Conservation (phyloP, 1,140 invertebrate species). For the Hormaphis cornu region DNA sequence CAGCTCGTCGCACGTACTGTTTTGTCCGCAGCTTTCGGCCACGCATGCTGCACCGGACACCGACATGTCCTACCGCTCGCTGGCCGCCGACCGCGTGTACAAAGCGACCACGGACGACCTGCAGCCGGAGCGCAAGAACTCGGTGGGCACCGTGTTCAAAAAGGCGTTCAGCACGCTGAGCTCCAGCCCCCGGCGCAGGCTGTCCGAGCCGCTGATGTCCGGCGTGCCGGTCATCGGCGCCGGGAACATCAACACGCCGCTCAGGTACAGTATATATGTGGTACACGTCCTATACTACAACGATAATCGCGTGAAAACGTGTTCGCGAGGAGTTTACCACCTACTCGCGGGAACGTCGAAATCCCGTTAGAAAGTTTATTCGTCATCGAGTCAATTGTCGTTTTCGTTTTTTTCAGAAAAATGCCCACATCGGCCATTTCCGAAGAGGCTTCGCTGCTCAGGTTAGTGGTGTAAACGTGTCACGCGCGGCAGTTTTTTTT, state of each 20-base stretch:
- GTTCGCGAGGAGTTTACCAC: too few relatives aligned
- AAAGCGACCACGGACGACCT: conserved; percentile 32
- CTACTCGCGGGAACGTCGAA: too few relatives aligned
- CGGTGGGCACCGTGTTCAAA: conserved; percentile 22
- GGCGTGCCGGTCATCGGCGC: conserved; percentile 24
- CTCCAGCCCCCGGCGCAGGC: conserved; percentile 30
- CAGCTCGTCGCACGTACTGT: conserved; percentile 23
- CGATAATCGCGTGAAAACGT: too few relatives aligned
- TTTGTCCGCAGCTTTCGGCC: conserved; percentile 31
- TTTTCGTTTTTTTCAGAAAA: conserved; percentile 41
- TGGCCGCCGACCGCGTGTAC: conserved; percentile 28
- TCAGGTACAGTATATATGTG: not conserved
- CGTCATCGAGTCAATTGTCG: too few relatives aligned
- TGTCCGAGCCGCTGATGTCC: conserved; percentile 27
- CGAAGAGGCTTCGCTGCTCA: conserved; percentile 59
- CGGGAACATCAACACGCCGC: conserved; percentile 27
- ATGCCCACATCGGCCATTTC: conserved; percentile 58
- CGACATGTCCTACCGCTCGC: conserved; percentile 24
- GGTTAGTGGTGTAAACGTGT: too few relatives aligned
- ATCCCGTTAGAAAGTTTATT: too few relatives aligned
- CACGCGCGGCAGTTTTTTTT: too few relatives aligned
- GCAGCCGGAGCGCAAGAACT: conserved; percentile 30
- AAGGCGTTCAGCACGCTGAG: conserved; percentile 24
- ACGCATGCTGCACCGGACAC: conserved; percentile 26
- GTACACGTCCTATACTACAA: not conserved